Conservation (phyloP, 2,888 invertebrate genomes). For the Trichogramma dendrolimi region DNA sequence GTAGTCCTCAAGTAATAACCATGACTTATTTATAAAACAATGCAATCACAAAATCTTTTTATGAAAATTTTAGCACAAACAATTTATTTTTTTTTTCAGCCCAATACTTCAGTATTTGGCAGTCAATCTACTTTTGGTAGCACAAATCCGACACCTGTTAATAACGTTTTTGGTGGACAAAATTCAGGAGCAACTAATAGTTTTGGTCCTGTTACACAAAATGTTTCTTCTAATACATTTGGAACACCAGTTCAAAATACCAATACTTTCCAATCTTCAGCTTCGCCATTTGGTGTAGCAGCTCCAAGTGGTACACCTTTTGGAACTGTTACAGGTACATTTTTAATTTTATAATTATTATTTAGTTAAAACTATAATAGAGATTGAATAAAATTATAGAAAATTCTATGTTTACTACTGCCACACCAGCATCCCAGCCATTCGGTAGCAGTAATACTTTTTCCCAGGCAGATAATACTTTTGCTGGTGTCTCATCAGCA, state of each 20-base stretch:
- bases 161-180: conserved; percentile 32
- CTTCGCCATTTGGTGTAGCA: background rate
- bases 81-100: conserved; percentile 10
- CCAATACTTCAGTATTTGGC: conserved; percentile 18
- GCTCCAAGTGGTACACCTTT: conserved; percentile 18
- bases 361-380: no score
- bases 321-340: conserved; percentile 8
- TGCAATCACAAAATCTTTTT: background rate
- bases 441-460: conserved; percentile 11
- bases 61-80: background rate
- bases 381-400: background rate
- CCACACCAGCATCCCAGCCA: conserved; percentile 3
- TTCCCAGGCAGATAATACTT: no score
- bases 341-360: no score
- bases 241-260: conserved; percentile 4
- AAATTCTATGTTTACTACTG: conserved; percentile 12
- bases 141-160: conserved; percentile 5
- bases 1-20: conserved; percentile 24
- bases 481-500: background rate
- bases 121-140: conserved; percentile 26
- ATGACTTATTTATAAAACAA: conserved; percentile 32
- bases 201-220: conserved; percentile 14
- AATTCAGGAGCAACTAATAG: conserved; percentile 12
- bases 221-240: conserved; percentile 4
- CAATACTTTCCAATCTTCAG: background rate